Conservation (phyloP, 2,888 invertebrate species). For the Leptopilina syphax region DNA sequence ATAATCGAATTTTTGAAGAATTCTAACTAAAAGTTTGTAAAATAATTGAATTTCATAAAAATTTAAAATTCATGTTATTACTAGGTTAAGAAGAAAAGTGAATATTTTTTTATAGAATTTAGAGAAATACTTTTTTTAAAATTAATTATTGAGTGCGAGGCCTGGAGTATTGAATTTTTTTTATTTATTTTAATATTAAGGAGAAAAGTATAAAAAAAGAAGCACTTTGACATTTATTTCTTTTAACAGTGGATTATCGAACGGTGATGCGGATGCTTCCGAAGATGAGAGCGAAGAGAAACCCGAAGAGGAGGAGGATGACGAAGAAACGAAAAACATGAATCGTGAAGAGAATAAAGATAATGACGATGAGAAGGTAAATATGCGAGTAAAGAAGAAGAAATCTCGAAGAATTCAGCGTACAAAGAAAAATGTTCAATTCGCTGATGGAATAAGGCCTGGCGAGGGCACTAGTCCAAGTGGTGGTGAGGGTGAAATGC, state of each 20-base stretch:
- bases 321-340: conserved; percentile 54
- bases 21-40: too few relatives aligned
- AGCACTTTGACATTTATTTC: neutral
- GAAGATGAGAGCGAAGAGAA: conserved; percentile 57
- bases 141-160: too few relatives aligned
- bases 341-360: conserved; percentile 49
- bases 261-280: conserved; percentile 64
- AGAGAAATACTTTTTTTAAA: too few relatives aligned
- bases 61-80: too few relatives aligned
- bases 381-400: conserved; percentile 27
- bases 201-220: too few relatives aligned
- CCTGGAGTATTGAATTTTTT: neutral
- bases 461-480: conserved; percentile 81
- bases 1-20: too few relatives aligned
- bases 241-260: conserved; percentile 64
- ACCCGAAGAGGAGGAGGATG: conserved; percentile 59
- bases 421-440: conserved; percentile 78
- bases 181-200: neutral
- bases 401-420: conserved; percentile 46
- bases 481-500: conserved; percentile 80
- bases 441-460: conserved; percentile 81
- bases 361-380: conserved; percentile 43
- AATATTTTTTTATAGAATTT: too few relatives aligned
- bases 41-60: too few relatives aligned
- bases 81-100: too few relatives aligned